Evolutionary conservation across 1,140 invertebrate species (phyloP).

Genomic region (Drosophila auraria): DNA sequence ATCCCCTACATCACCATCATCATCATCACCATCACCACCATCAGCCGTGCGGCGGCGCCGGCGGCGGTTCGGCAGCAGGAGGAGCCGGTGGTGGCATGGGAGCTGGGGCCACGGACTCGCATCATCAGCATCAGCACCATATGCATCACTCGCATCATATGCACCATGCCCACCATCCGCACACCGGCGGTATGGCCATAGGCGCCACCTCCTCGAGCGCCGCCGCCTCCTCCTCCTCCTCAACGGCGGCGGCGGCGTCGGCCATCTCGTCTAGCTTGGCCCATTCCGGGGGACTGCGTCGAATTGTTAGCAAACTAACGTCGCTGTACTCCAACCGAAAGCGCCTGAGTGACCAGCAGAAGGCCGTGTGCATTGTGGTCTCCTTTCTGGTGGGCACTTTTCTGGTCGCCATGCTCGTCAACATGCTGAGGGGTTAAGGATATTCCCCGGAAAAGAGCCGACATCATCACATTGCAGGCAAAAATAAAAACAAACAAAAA

Average conservation of each 20-base stretch:
- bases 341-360: conserved; percentile 79
- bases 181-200: conserved; percentile 25
- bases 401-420: conserved; percentile 77
- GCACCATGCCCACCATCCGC: conserved; percentile 68
- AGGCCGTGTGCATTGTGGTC: conserved; percentile 81
- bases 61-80: conserved; percentile 4
- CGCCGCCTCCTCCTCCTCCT: conserved; percentile 21
- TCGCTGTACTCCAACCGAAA: conserved; percentile 76
- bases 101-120: conserved; percentile 46
- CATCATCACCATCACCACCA: conserved; percentile 83
- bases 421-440: conserved; percentile 67
- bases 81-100: neutral
- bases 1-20: conserved; percentile 80
- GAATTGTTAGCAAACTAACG: conserved; percentile 61
- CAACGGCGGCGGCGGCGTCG: conserved; percentile 17
- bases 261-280: conserved; percentile 35
- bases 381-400: conserved; percentile 82
- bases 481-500: conserved; percentile 3
- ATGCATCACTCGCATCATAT: conserved; percentile 73
- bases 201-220: conserved; percentile 15
- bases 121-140: conserved; percentile 71
- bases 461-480: conserved; percentile 6
- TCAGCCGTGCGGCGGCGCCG: conserved; percentile 36
- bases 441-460: neutral
- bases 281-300: conserved; percentile 54